Conservation (phyloP, 2,888 invertebrate species). For the Dolomedes plantarius region DNA sequence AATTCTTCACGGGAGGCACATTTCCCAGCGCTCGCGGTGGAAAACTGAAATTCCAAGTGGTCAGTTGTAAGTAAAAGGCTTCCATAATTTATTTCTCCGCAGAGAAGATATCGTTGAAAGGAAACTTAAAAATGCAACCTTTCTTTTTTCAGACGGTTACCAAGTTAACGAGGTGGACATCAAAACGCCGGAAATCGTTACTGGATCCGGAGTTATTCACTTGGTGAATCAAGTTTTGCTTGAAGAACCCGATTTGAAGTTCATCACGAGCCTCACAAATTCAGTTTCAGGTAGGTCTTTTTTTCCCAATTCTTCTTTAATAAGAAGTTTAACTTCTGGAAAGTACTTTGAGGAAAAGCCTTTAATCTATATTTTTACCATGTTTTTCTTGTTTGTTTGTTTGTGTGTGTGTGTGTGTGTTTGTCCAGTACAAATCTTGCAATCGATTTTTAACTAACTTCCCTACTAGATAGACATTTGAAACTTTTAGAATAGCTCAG, state of each 20-base stretch:
- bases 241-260: constrained; percentile 34
- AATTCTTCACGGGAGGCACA: constrained; percentile 46
- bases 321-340: too few species aligned
- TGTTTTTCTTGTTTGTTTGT: too few species aligned
- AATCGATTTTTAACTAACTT: too few species aligned
- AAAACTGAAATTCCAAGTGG: constrained; percentile 61
- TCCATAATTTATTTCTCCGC: background rate
- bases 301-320: too few species aligned
- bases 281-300: constrained; percentile 24
- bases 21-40: constrained; percentile 51
- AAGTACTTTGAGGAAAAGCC: too few species aligned
- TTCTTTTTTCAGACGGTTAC: constrained; percentile 50
- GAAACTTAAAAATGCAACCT: background rate
- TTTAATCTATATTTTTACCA: too few species aligned
- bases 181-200: constrained; percentile 58
- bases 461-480: too few species aligned
- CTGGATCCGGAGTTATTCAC: constrained; percentile 61
- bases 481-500: too few species aligned
- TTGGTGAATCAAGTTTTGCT: constrained; percentile 56
- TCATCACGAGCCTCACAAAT: constrained; percentile 38
- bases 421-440: too few species aligned
- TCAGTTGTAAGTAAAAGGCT: constrained; percentile 52
- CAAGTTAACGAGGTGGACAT: constrained; percentile 67
- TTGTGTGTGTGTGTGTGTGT: too few species aligned
- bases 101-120: too few species aligned